These are phyloP conservation scores for Nudaria mundana DNA, from an alignment of 2,888 invertebrate species.

Conservation along the genomic window DNA sequence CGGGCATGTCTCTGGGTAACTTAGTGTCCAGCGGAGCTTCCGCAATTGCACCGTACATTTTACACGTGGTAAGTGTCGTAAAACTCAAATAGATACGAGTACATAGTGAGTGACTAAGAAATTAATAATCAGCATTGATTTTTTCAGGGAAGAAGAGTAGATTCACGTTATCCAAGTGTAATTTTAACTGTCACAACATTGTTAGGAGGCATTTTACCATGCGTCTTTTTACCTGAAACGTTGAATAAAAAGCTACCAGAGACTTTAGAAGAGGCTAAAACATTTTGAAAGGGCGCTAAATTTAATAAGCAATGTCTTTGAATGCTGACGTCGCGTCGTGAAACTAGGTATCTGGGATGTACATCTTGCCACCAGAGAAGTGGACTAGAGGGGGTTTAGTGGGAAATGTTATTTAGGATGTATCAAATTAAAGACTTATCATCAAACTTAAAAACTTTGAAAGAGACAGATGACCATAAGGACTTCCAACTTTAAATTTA, in stretches of 20 bases:
- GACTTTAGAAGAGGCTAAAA: conserved; percentile 82
- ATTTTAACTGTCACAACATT: conserved; percentile 51
- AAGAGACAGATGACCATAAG: too few relatives aligned
- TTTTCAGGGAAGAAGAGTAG: conserved; percentile 50
- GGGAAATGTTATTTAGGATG: too few relatives aligned
- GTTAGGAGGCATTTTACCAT: conserved; percentile 65
- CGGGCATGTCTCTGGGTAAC: conserved; percentile 82
- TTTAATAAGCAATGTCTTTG: too few relatives aligned
- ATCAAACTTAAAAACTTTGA: too few relatives aligned
- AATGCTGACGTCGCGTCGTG: too few relatives aligned
- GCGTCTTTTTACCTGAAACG: conserved; percentile 83
- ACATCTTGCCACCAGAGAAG: too few relatives aligned
- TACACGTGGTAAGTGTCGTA: conserved; percentile 72
- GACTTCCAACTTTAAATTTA: too few relatives aligned
- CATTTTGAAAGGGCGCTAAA: conserved; percentile 80
- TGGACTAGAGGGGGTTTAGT: too few relatives aligned
- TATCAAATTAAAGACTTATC: too few relatives aligned
- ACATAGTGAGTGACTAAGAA: neutral
- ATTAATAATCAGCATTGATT: neutral
- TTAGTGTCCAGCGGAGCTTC: conserved; percentile 78
- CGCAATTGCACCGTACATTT: conserved; percentile 82
- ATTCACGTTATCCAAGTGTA: conserved; percentile 42
- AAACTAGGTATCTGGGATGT: too few relatives aligned
- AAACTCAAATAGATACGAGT: neutral
- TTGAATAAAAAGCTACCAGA: conserved; percentile 83